Evolutionary conservation across 2,888 invertebrate species (phyloP).

Genomic region (Dexiosoma caninum): DNA sequence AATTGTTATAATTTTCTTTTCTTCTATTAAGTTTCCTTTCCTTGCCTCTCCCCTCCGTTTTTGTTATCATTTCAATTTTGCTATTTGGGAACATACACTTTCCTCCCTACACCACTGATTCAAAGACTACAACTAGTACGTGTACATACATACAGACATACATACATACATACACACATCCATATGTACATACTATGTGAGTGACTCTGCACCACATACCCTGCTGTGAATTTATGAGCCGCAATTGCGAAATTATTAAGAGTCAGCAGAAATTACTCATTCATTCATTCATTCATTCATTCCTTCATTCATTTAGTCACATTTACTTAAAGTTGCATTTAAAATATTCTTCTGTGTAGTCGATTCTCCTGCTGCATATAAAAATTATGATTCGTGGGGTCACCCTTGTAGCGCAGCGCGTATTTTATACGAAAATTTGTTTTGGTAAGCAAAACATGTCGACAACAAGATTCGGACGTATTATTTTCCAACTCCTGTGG

Average conservation of each 20-base stretch:
- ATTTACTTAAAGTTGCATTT: slow-evolving; percentile 36
- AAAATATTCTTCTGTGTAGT: background rate
- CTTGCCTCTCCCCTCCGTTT: too few species aligned
- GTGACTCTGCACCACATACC: slow-evolving; percentile 40
- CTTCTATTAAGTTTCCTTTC: slow-evolving; percentile 28
- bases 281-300: slow-evolving; percentile 51
- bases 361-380: background rate
- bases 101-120: slow-evolving; percentile 3
- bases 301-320: slow-evolving; percentile 51
- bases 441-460: slow-evolving; percentile 62
- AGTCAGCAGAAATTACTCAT: slow-evolving; percentile 71
- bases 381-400: slow-evolving; percentile 30
- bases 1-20: slow-evolving; percentile 66
- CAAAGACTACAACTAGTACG: background rate
- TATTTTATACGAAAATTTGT: slow-evolving; percentile 54
- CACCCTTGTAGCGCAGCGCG: slow-evolving; percentile 40
- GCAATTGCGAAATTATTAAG: slow-evolving; percentile 74
- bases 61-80: background rate
- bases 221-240: slow-evolving; percentile 77
- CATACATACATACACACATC: too few species aligned
- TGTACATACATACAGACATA: background rate
- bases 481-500: slow-evolving; percentile 66
- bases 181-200: too few species aligned
- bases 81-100: slow-evolving; percentile 36
- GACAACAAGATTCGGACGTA: slow-evolving; percentile 66